Evolutionary conservation across 2,888 invertebrate species (phyloP).

Genomic region (Lasioglossum vierecki): DNA sequence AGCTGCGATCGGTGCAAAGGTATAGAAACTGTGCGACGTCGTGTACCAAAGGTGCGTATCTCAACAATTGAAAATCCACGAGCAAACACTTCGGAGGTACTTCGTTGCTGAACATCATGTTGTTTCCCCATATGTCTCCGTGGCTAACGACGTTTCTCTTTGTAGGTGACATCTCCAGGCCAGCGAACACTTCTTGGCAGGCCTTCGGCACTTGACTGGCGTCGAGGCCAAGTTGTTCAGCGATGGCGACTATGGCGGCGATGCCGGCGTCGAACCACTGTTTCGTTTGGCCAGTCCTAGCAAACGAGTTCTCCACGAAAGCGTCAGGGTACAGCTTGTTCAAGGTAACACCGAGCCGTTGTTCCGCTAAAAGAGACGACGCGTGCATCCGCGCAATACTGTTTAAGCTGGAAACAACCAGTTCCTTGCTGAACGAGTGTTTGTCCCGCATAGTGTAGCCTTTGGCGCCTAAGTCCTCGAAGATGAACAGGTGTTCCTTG

Average conservation of each 20-base stretch:
- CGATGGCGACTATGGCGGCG: slow-evolving; percentile 69
- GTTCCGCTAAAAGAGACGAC: slow-evolving; percentile 77
- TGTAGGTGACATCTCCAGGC: slow-evolving; percentile 72
- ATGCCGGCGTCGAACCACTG: slow-evolving; percentile 72
- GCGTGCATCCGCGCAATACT: slow-evolving; percentile 78
- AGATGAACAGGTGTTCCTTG: slow-evolving; percentile 77
- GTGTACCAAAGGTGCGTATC: slow-evolving; percentile 88
- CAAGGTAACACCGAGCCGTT: slow-evolving; percentile 68
- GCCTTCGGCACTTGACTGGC: slow-evolving; percentile 54
- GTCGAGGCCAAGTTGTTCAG: slow-evolving; percentile 69
- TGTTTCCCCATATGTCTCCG: slow-evolving; percentile 88
- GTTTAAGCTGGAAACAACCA: slow-evolving; percentile 71
- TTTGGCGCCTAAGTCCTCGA: slow-evolving; percentile 81
- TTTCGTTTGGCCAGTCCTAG: slow-evolving; percentile 54
- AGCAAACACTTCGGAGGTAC: slow-evolving; percentile 86
- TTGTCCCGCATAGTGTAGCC: slow-evolving; percentile 74
- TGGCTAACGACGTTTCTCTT: slow-evolving; percentile 85
- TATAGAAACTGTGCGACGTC: slow-evolving; percentile 87
- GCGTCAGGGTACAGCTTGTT: slow-evolving; percentile 71
- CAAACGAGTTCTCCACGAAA: slow-evolving; percentile 72
- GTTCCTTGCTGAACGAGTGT: slow-evolving; percentile 68
- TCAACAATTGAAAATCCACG: slow-evolving; percentile 89
- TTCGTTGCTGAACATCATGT: slow-evolving; percentile 85
- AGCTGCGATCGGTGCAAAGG: slow-evolving; percentile 85
- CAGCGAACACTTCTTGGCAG: slow-evolving; percentile 66